Evolutionary conservation across 2,888 invertebrate species (phyloP), one percentile per base, ranked within the genome.

Genomic region (Ametastegia equiseti): DNA sequence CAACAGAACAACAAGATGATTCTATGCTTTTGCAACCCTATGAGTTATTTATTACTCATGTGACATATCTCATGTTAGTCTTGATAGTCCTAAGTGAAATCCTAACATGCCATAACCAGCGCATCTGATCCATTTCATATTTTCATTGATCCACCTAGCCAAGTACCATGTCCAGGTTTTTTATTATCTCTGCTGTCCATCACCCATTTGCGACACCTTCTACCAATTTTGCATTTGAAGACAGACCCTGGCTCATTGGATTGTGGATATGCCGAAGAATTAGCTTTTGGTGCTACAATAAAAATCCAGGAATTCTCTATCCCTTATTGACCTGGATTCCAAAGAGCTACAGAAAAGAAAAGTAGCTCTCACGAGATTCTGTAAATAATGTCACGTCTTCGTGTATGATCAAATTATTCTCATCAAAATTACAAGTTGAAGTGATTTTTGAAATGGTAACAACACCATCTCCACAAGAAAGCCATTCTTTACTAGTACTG

Each of bases 71-170:
- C 23, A 30, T 5, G 23, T 23, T 30, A 15, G 30, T 5, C 60
- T 60, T 60, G 1, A 23, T 1, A 30, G 27, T 27, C 23, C 13
- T 30, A 60, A 60, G 30, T 15, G 5, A 30, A 30, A 79, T 19
- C 1, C 23, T 7, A 82, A 88, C 88, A 81, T 87, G 92, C 92
- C 84, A 89, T 88, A 83, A 90, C 83, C 82, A 84, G 86, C 3
- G 88, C 82, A 30, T 45, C 87, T 81, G 3, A 78, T 84, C 69
- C 83, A 78, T 88, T 88, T 85, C 88, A 88, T 11, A 92, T 87
- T 80, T 90, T 91, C 88, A 92, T 91, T 2, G 89, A 84, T 13
- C 90, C 92, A 15, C 92, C 92, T 15, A 91, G 88, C 91, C 91
- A 92, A 7, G 92, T 27, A 47, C 71, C 71, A n/a, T 23, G 5